A percentile compares a stretch with the other conserved stretches of the same genome.
These are phyloP conservation scores for Blastomussa wellsi DNA, from an alignment of 92 coral and sea anemone genomes.

Conservation along the genomic window DNA sequence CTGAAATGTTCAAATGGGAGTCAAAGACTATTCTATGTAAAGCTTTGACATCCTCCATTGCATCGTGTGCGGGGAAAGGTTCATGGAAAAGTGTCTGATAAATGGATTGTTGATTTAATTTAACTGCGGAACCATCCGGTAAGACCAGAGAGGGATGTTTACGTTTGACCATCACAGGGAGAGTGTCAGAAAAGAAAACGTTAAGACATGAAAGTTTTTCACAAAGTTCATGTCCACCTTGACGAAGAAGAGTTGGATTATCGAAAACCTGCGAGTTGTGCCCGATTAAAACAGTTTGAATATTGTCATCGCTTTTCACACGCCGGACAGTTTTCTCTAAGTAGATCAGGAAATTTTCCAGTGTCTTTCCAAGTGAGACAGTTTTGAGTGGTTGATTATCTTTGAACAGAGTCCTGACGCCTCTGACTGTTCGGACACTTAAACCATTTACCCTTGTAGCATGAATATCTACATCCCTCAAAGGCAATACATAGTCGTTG, in stretches of 20 bases:
- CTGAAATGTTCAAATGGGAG: conserved; percentile 43
- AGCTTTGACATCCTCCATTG: conserved; percentile 56
- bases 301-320: conserved; percentile 33
- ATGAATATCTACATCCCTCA: too few relatives aligned
- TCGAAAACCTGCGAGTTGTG: conserved; percentile 58
- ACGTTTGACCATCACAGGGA: conserved; percentile 42
- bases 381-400: too few relatives aligned
- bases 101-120: conserved; percentile 46
- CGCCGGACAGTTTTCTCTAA: conserved; percentile 30
- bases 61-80: conserved; percentile 63
- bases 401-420: too few relatives aligned
- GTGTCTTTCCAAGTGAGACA: conserved; percentile 28
- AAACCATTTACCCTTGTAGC: too few relatives aligned
- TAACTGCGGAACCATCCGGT: conserved; percentile 44
- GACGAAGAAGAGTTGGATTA: too few relatives aligned
- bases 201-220: conserved; percentile 16
- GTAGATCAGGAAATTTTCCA: conserved; percentile 43
- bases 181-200: conserved; percentile 48
- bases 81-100: conserved; percentile 49
- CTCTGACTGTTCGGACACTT: too few relatives aligned
- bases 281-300: conserved; percentile 47
- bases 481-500: too few relatives aligned
- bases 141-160: conserved; percentile 32
- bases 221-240: conserved; percentile 29
- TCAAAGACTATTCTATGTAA: conserved; percentile 43